Evolutionary conservation across 1,140 invertebrate species (phyloP), one percentile per base, ranked within the genome.

Genomic region (Hesperophylax magnus): DNA sequence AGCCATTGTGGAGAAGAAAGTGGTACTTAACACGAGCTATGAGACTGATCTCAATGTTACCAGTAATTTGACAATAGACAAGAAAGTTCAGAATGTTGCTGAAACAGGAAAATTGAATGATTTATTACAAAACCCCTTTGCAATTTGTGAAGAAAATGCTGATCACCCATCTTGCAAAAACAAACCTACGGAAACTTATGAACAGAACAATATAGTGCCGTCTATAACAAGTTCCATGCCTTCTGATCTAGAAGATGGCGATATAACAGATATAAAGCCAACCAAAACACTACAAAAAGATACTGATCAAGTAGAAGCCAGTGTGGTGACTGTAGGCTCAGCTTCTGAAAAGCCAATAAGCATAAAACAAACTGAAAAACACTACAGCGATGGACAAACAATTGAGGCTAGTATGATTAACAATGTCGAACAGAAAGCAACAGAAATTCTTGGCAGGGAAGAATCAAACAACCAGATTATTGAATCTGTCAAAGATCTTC

Each of bases 1-100:
- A 22, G 93, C 93, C 3, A 91, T 93, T 56, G 90, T 91, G 56
- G 92, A 94, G 80, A 92, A 92, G 69, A 93, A 93, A 86, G 91
- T 93, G n/a, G 90, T 92, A n/a, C 86, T 94, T 65, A 94, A 94
- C 84, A 89, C 91, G 3, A 92, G 91, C 81, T 90, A 88, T 82
- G 90, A 91, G 85, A 88, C 87, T 53, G 89, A 91, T 87, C 82
- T 86, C 65, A 90, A 91, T 83, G 86, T 88, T 83, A 90, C 88
- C 82, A 87, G 86, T 72, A 91, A 91, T 86, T 85, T 89, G 77
- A 91, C 90, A 60, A 85, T 88, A 14, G 89, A 91, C 79, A 85
- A 85, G 77, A 85, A 81, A 76, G 69, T 79, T 58, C 78, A 81
- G 24, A 53, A 60, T 15, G 67, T 61, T 31, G 20, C 34, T 2